These are phyloP conservation scores for Anseranas semipalmata DNA, from an alignment of 2,113 vertebrate species.

Conservation along the genomic window DNA sequence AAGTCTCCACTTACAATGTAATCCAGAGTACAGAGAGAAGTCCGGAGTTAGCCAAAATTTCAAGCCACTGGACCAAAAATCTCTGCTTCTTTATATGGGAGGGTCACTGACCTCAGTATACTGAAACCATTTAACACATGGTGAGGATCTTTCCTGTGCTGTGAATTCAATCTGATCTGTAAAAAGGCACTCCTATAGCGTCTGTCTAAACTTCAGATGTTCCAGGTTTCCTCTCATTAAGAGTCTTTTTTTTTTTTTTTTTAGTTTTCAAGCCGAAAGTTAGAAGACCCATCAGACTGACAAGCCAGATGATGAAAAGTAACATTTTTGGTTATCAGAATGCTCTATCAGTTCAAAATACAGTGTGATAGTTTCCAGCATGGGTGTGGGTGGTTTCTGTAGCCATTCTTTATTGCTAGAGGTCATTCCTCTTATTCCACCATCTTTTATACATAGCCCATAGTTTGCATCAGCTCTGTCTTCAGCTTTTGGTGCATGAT, in stretches of 20 bases:
- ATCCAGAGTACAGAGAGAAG: fast-evolving
- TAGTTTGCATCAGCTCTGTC: neutral
- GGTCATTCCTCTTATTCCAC: neutral
- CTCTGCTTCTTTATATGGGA: neutral
- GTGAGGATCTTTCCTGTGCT: neutral
- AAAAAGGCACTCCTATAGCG: neutral
- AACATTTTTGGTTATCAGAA: neutral
- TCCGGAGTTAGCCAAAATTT: neutral
- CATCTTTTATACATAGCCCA: neutral
- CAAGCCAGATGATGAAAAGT: neutral
- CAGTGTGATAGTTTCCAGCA: neutral
- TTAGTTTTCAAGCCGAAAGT: neutral
- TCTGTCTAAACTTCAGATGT: neutral
- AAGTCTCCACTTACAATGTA: neutral
- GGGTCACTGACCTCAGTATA: neutral
- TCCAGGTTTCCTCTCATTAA: neutral
- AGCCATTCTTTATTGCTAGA: neutral
- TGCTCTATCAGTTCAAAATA: neutral
- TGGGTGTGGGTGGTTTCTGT: neutral
- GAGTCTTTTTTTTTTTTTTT: neutral
- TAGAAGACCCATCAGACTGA: neutral
- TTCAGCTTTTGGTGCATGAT: neutral
- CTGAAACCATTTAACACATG: neutral
- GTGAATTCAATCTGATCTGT: no score
- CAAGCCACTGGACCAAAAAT: neutral